Conservation (phyloP, 2,113 vertebrate species). For the Strix aluco region DNA sequence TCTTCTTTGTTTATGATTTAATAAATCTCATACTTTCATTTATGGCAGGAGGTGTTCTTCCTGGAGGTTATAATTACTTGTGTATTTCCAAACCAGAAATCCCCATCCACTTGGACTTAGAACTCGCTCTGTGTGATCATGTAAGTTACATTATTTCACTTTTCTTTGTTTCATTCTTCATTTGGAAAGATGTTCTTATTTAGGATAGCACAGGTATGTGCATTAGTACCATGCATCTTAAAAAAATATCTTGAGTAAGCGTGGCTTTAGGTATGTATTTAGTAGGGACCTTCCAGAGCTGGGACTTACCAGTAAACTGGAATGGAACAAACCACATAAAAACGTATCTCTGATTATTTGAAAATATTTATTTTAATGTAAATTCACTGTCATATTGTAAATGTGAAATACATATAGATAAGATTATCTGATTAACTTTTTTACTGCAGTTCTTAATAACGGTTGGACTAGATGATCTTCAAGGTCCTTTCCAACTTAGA, state of each 20-base stretch:
- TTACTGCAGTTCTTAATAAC: neutral
- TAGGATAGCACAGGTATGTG: neutral
- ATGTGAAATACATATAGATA: neutral
- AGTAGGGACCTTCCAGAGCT: neutral
- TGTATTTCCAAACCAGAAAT: slow-evolving; percentile 81
- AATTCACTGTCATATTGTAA: neutral
- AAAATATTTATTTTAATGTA: neutral
- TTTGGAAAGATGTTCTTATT: neutral
- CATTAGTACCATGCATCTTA: neutral
- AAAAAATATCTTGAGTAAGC: neutral
- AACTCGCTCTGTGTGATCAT: slow-evolving; percentile 43
- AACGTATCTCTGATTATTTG: neutral
- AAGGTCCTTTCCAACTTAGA: too few relatives aligned
- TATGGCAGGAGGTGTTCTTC: slow-evolving; percentile 83
- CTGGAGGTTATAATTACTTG: slow-evolving; percentile 86
- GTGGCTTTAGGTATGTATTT: neutral
- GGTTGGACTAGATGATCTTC: too few relatives aligned
- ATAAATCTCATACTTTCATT: neutral
- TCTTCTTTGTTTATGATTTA: neutral
- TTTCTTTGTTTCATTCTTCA: neutral
- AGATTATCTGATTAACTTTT: neutral
- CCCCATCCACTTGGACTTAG: slow-evolving; percentile 28
- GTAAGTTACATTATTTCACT: slow-evolving; percentile 72
- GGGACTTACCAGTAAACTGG: neutral
- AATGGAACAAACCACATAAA: neutral